phyloP scores from a whole-genome alignment of 2,888 invertebrate genomes.

The Ophioninae sp. region DNA sequence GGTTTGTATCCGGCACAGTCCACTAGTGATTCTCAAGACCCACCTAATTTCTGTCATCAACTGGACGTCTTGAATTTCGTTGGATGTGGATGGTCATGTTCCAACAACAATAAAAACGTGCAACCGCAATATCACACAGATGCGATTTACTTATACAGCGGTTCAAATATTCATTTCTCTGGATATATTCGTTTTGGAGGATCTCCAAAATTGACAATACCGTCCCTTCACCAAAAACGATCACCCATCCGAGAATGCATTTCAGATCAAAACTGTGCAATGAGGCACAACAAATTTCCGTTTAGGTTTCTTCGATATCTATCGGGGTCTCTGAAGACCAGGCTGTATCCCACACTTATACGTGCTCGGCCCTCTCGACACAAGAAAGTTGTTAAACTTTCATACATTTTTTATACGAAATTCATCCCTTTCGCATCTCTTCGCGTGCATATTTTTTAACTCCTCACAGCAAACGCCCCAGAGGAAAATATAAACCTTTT shows the following conservation, averaged over 20 bases:
- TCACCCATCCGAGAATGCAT: too few relatives aligned
- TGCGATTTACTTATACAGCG: too few relatives aligned
- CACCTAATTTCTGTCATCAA: conserved; percentile 2
- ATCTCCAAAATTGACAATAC: too few relatives aligned
- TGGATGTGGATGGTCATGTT: neutral
- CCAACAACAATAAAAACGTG: neutral
- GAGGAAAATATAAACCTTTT: conserved; percentile 11
- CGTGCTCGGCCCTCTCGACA: too few relatives aligned
- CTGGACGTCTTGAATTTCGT: neutral
- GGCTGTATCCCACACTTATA: too few relatives aligned
- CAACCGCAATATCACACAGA: neutral
- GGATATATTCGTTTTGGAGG: too few relatives aligned
- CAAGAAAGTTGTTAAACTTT: conserved; percentile 22
- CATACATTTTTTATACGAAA: conserved; percentile 23
- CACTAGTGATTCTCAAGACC: conserved; percentile 3
- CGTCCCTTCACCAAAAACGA: too few relatives aligned
- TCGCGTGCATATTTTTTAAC: conserved; percentile 11
- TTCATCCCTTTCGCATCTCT: conserved; percentile 6
- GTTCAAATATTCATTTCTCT: too few relatives aligned
- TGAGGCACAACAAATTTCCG: too few relatives aligned
- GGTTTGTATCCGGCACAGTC: conserved; percentile 22
- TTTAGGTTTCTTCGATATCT: too few relatives aligned
- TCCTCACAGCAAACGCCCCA: neutral
- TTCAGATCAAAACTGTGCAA: too few relatives aligned
- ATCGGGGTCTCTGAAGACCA: too few relatives aligned